phyloP scores from a whole-genome alignment of 2,888 invertebrate genomes.

The Tridacna crocea region DNA sequence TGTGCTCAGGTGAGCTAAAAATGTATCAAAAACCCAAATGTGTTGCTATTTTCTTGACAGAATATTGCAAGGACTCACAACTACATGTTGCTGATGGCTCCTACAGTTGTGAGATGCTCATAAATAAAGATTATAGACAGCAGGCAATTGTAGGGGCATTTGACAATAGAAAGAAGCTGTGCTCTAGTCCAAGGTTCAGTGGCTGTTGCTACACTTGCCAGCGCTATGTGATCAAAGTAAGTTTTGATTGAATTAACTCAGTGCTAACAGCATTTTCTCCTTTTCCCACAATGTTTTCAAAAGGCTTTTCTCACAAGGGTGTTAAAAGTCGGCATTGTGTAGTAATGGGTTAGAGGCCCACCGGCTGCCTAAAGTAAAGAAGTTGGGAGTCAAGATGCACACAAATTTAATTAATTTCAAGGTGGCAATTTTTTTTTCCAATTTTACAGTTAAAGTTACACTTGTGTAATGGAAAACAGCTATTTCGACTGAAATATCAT shows the following conservation, averaged over 20 bases:
- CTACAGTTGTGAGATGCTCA: constrained; percentile 5
- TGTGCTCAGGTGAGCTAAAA: no score
- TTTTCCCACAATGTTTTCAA: neutral
- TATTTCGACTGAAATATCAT: no score
- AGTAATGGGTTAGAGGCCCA: no score
- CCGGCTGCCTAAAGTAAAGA: no score
- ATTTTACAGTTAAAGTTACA: no score
- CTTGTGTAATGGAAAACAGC: no score
- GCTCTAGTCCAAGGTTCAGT: constrained; percentile 11
- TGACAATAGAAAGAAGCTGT: neutral
- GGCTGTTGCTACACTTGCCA: constrained; percentile 13
- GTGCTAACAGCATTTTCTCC: neutral
- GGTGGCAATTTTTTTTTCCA: neutral
- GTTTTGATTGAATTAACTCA: neutral
- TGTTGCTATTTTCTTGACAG: neutral
- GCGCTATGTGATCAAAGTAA: constrained; percentile 5
- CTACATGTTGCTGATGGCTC: constrained; percentile 11
- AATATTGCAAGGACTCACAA: neutral
- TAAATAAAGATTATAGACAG: constrained; percentile 1
- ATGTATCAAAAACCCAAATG: no score
- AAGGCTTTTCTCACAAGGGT: no score
- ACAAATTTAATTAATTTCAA: neutral
- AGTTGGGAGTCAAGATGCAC: no score
- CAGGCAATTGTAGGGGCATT: neutral
- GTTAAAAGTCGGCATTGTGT: no score